Evolutionary conservation across 2,113 vertebrate species (phyloP).

Genomic region (Actenoides hombroni): DNA sequence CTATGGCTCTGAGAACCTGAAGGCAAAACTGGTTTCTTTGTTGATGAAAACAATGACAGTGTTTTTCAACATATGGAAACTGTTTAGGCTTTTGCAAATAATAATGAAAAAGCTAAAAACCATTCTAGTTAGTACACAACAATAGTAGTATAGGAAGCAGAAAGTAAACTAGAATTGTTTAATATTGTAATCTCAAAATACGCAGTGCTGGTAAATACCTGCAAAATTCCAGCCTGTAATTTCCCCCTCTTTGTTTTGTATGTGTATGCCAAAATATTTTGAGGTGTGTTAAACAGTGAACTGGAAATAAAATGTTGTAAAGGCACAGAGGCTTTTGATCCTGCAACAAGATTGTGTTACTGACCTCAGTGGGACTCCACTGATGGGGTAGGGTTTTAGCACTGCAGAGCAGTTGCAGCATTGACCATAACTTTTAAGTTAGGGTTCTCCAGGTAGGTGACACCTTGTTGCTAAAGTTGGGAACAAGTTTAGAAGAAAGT

Average conservation of each 20-base stretch:
- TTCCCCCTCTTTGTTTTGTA: background rate
- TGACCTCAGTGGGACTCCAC: background rate
- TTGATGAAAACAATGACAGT: constrained; percentile 13
- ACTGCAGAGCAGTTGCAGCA: background rate
- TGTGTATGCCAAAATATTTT: background rate
- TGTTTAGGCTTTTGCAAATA: background rate
- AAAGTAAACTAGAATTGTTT: background rate
- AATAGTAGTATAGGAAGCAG: background rate
- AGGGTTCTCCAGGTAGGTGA: background rate
- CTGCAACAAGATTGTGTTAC: background rate
- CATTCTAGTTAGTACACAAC: background rate
- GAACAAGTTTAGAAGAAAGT: background rate
- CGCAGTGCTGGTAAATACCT: background rate
- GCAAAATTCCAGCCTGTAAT: background rate
- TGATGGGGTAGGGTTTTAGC: background rate
- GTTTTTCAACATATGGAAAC: background rate
- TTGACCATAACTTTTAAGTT: background rate
- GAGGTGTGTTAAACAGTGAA: background rate
- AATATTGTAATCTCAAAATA: background rate
- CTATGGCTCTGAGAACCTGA: background rate
- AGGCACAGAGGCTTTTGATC: background rate
- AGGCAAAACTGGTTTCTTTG: constrained; percentile 7
- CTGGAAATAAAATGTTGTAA: background rate
- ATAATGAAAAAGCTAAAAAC: background rate
- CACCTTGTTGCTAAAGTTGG: background rate